phyloP scores from a whole-genome alignment of 1,140 invertebrate species.

The Cydia amplana region DNA sequence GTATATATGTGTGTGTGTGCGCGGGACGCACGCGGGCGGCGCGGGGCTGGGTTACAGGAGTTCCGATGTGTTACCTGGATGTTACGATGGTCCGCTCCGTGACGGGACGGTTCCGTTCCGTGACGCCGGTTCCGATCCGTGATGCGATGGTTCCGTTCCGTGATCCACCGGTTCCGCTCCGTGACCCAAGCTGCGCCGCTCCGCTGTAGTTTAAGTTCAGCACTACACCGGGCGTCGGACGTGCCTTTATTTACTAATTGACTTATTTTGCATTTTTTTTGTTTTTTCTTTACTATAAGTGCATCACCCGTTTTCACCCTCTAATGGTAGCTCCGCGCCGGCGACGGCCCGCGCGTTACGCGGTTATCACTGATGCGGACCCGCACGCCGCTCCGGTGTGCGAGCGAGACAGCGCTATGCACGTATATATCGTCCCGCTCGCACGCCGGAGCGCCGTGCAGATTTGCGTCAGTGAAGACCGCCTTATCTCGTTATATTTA shows the following conservation, averaged over 20 bases:
- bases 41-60: not conserved
- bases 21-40: constrained; percentile 43
- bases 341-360: constrained; percentile 31
- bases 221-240: constrained; percentile 53
- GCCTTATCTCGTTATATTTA: constrained; percentile 21
- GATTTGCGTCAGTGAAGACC: no score
- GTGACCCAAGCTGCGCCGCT: not conserved
- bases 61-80: no score
- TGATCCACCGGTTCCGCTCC: not conserved
- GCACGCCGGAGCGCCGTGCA: no score
- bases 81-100: not conserved
- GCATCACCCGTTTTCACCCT: constrained; percentile 54
- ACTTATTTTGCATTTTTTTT: constrained; percentile 50
- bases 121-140: not conserved
- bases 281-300: constrained; percentile 43
- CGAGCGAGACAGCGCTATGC: no score
- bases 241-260: constrained; percentile 61
- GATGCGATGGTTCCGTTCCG: not conserved
- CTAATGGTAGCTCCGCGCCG: constrained; percentile 54
- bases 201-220: constrained; percentile 44
- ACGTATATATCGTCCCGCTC: no score
- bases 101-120: not conserved
- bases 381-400: no score
- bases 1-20: constrained; percentile 47
- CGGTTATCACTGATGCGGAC: not conserved